Conservation (phyloP, 2,888 invertebrate species). For the Palloptera scutellata region DNA sequence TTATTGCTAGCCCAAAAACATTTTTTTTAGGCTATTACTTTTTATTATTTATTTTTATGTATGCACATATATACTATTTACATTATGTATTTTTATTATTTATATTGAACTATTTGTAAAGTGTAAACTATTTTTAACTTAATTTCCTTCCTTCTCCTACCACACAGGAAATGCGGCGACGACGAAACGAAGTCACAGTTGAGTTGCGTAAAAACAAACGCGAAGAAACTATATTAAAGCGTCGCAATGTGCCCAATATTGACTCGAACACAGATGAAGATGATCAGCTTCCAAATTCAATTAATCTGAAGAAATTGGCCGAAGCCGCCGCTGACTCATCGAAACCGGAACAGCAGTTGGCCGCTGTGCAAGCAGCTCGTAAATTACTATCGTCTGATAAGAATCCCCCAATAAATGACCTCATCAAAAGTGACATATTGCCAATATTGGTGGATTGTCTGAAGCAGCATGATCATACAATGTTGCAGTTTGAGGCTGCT, state of each 20-base stretch:
- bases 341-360: constrained; percentile 81
- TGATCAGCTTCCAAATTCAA: constrained; percentile 73
- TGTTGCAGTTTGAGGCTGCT: constrained; percentile 95
- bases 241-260: constrained; percentile 90
- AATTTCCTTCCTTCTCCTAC: background rate
- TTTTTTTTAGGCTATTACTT: too few species aligned
- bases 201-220: constrained; percentile 98
- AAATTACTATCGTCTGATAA: constrained; percentile 96
- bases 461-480: constrained; percentile 83
- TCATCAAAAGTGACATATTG: constrained; percentile 93
- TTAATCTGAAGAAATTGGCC: constrained; percentile 84
- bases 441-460: constrained; percentile 93
- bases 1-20: too few species aligned
- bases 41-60: background rate
- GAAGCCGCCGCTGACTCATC: constrained; percentile 83
- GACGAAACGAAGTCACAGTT: constrained; percentile 95
- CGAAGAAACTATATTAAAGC: constrained; percentile 94
- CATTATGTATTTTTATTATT: constrained; percentile 7
- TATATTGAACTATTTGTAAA: background rate
- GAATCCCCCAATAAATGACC: constrained; percentile 97
- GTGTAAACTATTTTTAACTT: background rate
- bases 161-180: constrained; percentile 91
- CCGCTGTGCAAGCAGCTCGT: constrained; percentile 93
- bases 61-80: background rate
- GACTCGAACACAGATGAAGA: constrained; percentile 84